These are phyloP conservation scores for Glossosoma conforme DNA, from an alignment of 1,140 invertebrate genomes.

Conservation along the genomic window DNA sequence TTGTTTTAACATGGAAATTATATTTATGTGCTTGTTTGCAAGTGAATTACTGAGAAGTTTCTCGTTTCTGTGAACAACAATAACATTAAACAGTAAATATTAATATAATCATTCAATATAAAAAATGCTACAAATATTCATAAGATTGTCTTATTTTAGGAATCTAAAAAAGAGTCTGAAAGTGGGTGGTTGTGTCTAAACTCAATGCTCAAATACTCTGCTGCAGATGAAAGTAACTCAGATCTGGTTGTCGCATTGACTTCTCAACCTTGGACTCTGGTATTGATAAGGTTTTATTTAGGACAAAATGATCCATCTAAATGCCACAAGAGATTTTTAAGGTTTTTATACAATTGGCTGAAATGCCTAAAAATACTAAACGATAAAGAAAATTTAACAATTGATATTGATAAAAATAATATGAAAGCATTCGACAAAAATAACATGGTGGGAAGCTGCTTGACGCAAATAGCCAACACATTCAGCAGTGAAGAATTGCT, in stretches of 20 bases:
- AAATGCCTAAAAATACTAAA: constrained; percentile 18
- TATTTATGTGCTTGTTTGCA: too few relatives aligned
- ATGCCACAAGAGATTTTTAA: constrained; percentile 16
- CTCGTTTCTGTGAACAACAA: too few relatives aligned
- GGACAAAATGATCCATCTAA: constrained; percentile 16
- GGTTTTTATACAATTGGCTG: constrained; percentile 26
- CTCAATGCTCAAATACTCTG: constrained; percentile 19
- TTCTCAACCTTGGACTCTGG: constrained; percentile 25
- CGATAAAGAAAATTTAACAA: constrained; percentile 8
- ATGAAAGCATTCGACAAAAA: too few relatives aligned
- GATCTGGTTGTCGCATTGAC: constrained; percentile 9
- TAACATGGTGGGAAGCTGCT: too few relatives aligned
- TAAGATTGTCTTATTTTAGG: too few relatives aligned
- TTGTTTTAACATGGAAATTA: too few relatives aligned
- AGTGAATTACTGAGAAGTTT: too few relatives aligned
- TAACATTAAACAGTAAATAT: too few relatives aligned
- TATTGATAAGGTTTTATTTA: constrained; percentile 24
- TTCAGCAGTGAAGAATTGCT: constrained; percentile 15
- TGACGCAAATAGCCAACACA: constrained; percentile 6
- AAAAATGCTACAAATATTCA: background rate
- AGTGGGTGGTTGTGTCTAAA: constrained; percentile 24
- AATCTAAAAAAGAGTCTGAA: constrained; percentile 19
- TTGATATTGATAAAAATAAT: too few relatives aligned
- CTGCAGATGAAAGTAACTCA: background rate
- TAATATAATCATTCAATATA: too few relatives aligned